Conservation (phyloP, 2,888 invertebrate species). For the Spilosoma lubricipeda region DNA sequence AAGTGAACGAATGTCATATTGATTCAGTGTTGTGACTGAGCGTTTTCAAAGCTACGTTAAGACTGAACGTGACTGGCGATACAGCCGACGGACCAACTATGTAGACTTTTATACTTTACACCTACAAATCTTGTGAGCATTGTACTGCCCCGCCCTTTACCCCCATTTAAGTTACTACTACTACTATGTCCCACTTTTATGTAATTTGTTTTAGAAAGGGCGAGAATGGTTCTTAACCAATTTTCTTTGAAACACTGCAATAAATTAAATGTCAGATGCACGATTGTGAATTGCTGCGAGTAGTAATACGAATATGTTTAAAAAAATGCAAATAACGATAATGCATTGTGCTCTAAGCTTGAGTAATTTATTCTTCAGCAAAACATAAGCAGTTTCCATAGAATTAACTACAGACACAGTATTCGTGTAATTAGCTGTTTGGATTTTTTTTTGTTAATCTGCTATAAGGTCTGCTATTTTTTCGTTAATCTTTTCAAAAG, state of each 20-base stretch:
- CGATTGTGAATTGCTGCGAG: constrained; percentile 33
- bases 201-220: constrained; percentile 41
- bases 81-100: constrained; percentile 65
- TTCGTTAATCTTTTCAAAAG: neutral
- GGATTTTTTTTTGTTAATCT: neutral
- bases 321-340: constrained; percentile 6
- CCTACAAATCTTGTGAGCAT: constrained; percentile 58
- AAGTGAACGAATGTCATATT: constrained; percentile 77
- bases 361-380: neutral
- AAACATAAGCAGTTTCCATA: neutral
- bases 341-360: neutral
- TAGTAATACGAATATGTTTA: constrained; percentile 9
- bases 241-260: constrained; percentile 38
- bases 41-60: constrained; percentile 79
- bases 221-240: constrained; percentile 29
- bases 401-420: neutral
- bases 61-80: constrained; percentile 73
- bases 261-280: constrained; percentile 52
- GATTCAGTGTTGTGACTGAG: constrained; percentile 70
- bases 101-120: constrained; percentile 65
- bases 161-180: constrained; percentile 39
- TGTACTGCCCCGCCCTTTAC: constrained; percentile 38
- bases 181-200: constrained; percentile 46
- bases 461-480: neutral
- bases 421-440: neutral